Evolutionary conservation across 2,113 vertebrate genomes (phyloP).

Genomic region (Colossoma macropomum): DNA sequence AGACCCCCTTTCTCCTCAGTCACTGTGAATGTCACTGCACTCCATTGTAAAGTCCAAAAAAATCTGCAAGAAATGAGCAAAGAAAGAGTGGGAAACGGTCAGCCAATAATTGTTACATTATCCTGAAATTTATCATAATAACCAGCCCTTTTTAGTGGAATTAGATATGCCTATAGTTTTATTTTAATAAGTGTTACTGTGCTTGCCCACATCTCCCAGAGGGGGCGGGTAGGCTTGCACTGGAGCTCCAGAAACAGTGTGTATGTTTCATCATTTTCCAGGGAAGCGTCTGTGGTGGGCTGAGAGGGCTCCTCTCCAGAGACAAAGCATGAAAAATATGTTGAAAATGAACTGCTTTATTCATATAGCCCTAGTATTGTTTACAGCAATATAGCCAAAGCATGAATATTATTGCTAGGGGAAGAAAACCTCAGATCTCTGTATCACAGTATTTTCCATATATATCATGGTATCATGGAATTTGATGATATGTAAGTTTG

Average conservation of each 20-base stretch:
- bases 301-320: neutral
- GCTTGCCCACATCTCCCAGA: conserved; percentile 6
- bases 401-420: neutral
- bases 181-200: neutral
- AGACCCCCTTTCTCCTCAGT: conserved; percentile 13
- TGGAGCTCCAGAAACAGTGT: neutral
- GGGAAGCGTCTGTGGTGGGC: neutral
- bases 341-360: conserved; percentile 13
- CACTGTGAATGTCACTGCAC: conserved; percentile 54
- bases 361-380: neutral
- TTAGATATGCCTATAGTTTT: neutral
- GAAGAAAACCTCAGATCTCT: neutral
- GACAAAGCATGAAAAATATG: neutral
- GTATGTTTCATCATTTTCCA: neutral
- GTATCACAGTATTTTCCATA: no score
- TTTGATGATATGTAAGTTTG: no score
- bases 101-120: neutral
- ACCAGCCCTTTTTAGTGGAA: neutral
- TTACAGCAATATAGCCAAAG: neutral
- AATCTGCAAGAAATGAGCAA: conserved; percentile 24
- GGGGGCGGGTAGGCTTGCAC: neutral
- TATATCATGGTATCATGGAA: no score
- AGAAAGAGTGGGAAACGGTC: neutral
- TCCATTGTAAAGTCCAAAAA: neutral
- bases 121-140: neutral